A percentile compares a stretch with the other conserved stretches of the same genome.
These are phyloP conservation scores for Crematogaster levior DNA, from an alignment of 2,888 invertebrate species.

Conservation along the genomic window DNA sequence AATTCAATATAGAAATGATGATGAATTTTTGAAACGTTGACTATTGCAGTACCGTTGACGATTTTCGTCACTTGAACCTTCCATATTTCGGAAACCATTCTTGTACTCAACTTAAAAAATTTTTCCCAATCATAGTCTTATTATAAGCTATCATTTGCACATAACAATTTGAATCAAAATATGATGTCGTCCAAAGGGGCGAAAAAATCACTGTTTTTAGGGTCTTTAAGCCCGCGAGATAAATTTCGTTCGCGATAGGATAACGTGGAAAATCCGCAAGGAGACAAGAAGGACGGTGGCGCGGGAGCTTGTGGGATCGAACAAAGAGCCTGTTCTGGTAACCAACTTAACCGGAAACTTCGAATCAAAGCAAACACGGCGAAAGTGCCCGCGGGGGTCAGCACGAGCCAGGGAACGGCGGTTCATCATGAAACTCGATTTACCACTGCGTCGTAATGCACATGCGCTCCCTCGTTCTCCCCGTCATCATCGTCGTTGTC, in stretches of 20 bases:
- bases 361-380: constrained; percentile 85
- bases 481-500: constrained; percentile 16
- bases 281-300: too few relatives aligned
- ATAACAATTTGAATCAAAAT: too few relatives aligned
- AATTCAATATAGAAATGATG: too few relatives aligned
- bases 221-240: not conserved
- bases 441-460: constrained; percentile 60
- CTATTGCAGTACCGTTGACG: too few relatives aligned
- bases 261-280: constrained; percentile 16
- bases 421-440: constrained; percentile 78
- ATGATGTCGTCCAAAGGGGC: too few relatives aligned
- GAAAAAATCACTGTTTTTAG: too few relatives aligned
- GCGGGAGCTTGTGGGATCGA: constrained; percentile 54
- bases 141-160: too few relatives aligned
- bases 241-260: not conserved
- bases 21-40: too few relatives aligned
- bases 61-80: too few relatives aligned
- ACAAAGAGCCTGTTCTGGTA: constrained; percentile 77
- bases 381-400: constrained; percentile 83
- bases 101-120: too few relatives aligned
- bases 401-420: constrained; percentile 55
- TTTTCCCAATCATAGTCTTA: too few relatives aligned
- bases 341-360: constrained; percentile 85
- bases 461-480: not conserved
- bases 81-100: too few relatives aligned